Conservation (phyloP, 2,888 invertebrate species). For the Dioctria rufipes region DNA sequence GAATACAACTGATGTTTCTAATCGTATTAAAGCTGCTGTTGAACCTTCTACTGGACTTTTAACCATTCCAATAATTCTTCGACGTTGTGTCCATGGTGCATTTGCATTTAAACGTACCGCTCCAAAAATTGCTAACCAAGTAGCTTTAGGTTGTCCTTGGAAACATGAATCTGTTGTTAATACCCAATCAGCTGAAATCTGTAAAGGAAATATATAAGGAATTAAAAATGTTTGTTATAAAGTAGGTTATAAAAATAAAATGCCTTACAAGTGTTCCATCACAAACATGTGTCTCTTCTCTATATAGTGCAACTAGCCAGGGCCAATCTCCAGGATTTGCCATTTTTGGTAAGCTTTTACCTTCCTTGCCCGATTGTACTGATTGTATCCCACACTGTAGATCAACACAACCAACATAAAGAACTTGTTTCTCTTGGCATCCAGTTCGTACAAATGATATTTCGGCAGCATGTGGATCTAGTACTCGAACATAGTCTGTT, state of each 20-base stretch:
- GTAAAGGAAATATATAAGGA: not conserved
- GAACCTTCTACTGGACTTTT: conserved; percentile 93
- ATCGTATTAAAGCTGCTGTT: conserved; percentile 84
- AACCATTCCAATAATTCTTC: conserved; percentile 87
- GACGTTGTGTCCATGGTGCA: conserved; percentile 90
- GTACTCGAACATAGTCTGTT: conserved; percentile 84
- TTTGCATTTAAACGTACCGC: conserved; percentile 83
- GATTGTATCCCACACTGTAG: conserved; percentile 83
- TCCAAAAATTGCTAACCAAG: conserved; percentile 88
- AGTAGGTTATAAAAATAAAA: not conserved
- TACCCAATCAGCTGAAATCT: conserved; percentile 83
- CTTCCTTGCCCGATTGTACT: conserved; percentile 70
- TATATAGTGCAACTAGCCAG: conserved; percentile 89
- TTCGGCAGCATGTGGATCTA: conserved; percentile 85
- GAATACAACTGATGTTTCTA: conserved; percentile 82
- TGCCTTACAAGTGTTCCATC: conserved; percentile 83
- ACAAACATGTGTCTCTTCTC: conserved; percentile 89
- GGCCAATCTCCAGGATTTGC: conserved; percentile 91
- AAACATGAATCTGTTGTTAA: conserved; percentile 91
- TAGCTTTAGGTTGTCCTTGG: conserved; percentile 89
- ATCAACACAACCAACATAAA: conserved; percentile 84
- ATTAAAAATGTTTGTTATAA: not conserved
- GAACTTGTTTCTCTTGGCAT: conserved; percentile 83
- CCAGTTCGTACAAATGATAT: conserved; percentile 85
- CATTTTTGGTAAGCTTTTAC: conserved; percentile 76